Conservation (phyloP, 2,113 vertebrate genomes). For the Macroglossus sobrinus region DNA sequence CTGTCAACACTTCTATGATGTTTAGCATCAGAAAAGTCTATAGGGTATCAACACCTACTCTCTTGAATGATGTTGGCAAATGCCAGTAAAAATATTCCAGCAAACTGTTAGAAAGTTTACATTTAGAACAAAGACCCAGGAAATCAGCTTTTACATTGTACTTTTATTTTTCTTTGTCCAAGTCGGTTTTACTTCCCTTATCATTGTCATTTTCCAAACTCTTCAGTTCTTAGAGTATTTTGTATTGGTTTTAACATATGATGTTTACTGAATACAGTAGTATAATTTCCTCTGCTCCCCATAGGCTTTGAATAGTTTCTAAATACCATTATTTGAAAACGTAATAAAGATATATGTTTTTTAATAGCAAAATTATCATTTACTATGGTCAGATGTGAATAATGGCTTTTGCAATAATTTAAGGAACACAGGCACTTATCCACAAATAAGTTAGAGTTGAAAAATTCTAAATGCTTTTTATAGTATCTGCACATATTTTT, state of each 20-base stretch:
- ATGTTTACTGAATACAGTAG: background rate
- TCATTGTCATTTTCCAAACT: background rate
- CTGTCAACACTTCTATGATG: background rate
- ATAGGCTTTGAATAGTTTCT: background rate
- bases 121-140: background rate
- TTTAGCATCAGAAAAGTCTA: background rate
- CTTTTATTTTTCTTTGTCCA: background rate
- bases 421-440: background rate
- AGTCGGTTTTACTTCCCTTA: background rate
- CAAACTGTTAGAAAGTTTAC: background rate
- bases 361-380: background rate
- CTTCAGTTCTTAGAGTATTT: background rate
- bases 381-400: background rate
- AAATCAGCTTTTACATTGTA: background rate
- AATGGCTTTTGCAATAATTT: background rate
- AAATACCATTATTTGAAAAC: background rate
- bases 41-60: background rate
- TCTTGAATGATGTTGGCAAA: background rate
- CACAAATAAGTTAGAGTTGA: background rate
- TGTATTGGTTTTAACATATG: background rate
- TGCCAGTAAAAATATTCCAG: background rate
- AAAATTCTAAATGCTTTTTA: background rate
- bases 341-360: background rate
- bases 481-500: background rate
- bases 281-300: background rate